Evolutionary conservation across 2,113 vertebrate genomes (phyloP), one percentile per base, ranked within the genome.

Genomic region (Datnioides undecimradiatus): DNA sequence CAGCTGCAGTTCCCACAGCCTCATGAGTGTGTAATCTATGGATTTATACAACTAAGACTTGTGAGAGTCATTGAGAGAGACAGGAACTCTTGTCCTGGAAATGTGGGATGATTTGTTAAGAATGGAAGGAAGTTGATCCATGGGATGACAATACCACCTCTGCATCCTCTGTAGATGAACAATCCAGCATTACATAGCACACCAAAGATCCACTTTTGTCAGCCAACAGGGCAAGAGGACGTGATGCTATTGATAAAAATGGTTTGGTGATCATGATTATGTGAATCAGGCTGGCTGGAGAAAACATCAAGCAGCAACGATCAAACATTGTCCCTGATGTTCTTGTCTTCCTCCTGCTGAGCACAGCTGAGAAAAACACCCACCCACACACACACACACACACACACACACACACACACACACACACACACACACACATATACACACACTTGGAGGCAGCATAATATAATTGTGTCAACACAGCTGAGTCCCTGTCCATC

Each of bases 51-150:
- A n/a, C n/a, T n/a, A n/a, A 73, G 80, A 76, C 75, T 74, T 88
- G 82, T 80, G 54, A 69, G 80, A 85, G 68, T 80, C 77, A 75
- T 64, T 82, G 78, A 78, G 62, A 79, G 69, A 63, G 68, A 80
- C 83, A 83, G 86, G 79, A 91, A 88, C 84, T 81, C 19, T 29
- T 73, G 87, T 89, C 86, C 82, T 88, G 88, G 72, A 91, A 86
- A 84, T 84, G 86, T 81, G 62, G 87, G 83, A 90, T 92, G 79
- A 91, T 80, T 93, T 90, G 78, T 83, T 80, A 90, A 88, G 87
- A 94, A 93, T 89, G 83, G 78, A 84, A 93, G 93, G 94, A 95
- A 94, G 88, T 75, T 73, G 77, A 93, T 84, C 63, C 33, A 60
- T 73, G 36, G 85, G 88, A 92, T 76, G 87, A 91, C 86, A 87